A percentile compares a stretch with the other conserved stretches of the same genome.
These are phyloP conservation scores for Anguilla megastoma DNA, from an alignment of 2,797 vertebrate species.

Conservation along the genomic window DNA sequence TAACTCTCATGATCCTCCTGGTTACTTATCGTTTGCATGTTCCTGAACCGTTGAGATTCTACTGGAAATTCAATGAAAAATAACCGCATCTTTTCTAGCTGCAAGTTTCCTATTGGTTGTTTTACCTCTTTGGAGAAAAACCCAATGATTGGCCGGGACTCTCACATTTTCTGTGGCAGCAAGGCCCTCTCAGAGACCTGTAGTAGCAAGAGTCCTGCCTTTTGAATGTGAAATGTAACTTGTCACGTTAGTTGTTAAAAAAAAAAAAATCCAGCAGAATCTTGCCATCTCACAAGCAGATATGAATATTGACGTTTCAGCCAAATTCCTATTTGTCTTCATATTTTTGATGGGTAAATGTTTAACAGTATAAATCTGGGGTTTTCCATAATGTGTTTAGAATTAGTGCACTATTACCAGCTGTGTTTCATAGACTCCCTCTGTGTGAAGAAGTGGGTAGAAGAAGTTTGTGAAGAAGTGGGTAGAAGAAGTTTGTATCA, in stretches of 20 bases:
- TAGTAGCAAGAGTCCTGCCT: not conserved
- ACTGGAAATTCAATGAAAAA: no score
- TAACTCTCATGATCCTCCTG: not conserved
- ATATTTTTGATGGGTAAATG: not conserved
- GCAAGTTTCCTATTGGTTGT: constrained; percentile 5
- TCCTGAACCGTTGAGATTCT: not conserved
- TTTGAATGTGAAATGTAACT: not conserved
- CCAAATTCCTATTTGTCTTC: not conserved
- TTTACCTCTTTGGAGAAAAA: constrained; percentile 1
- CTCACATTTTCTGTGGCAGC: constrained; percentile 17
- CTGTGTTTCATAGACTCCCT: not conserved
- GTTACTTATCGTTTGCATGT: not conserved
- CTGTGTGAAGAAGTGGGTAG: not conserved
- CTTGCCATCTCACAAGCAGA: not conserved
- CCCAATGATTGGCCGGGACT: constrained; percentile 9
- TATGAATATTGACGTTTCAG: not conserved
- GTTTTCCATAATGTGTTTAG: not conserved
- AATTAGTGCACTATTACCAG: not conserved
- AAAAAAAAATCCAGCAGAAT: not conserved
- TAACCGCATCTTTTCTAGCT: constrained; percentile 3
- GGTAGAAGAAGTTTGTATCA: not conserved
- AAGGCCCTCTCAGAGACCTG: not conserved
- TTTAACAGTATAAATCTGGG: not conserved
- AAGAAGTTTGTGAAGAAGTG: not conserved
- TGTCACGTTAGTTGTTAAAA: not conserved